Base-by-base conservation (phyloP, 2,797 vertebrate genomes). In the Sebastes melanostomus region DNA sequence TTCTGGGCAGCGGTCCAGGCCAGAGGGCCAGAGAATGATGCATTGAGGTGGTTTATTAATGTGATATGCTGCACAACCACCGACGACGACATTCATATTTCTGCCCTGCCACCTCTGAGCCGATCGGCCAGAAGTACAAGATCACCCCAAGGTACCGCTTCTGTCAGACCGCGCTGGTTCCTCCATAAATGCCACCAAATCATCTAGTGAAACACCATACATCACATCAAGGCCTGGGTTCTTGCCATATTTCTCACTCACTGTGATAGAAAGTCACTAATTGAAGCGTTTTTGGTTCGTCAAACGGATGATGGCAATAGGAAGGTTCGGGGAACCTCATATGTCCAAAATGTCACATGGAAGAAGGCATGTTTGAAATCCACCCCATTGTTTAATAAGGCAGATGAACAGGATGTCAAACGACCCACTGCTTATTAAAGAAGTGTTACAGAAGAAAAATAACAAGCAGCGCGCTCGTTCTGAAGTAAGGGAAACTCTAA, bases 1-100 rank as follows among this genome's bases (percentile, higher is more conserved):
- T 93, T 89, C 92, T 90, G 90, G 93, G 92, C 92, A 78, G 79
- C 46, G 76, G 84, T 92, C 93, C 92, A 92, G 86, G 79, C 82
- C 83, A 67, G 77, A 56, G 86, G 82, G 83, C 84, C 58, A 32
- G 32, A 74, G 84, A 85, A 71, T 87, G 90, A 91, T 86, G 90
- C 90, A 92, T 90, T 18, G 85, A 88, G 86, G 85, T 72, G 84
- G 61, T 91, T 89, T 88, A 92, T 93, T 88, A 92, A 92, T 89
- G 88, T 32, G 88, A 92, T 88, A 80, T 83, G 82, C 83, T 85
- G 86, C 87, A 80, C 80, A 69, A 84, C 86, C 82, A 79, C 82
- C 58, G 34, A 61, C 60, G 59, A 55, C 71, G 67, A 75, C 86
- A 4, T 86, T 88, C 83, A 86, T 88, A 89, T 90, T 89, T 89